These are phyloP conservation scores for Epicauta chinensis DNA, from an alignment of 1,140 invertebrate genomes.

Conservation along the genomic window DNA sequence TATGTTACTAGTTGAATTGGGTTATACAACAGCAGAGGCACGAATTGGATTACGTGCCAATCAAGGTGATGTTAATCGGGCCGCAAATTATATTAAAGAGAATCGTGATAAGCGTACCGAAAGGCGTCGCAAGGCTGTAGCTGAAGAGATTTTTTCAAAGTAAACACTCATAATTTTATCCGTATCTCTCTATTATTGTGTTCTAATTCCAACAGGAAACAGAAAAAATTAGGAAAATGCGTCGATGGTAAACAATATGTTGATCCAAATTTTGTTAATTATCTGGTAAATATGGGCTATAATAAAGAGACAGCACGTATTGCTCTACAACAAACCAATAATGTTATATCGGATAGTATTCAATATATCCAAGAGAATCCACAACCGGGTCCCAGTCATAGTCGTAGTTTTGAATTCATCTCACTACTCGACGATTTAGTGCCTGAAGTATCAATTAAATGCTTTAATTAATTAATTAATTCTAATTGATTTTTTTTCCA, in stretches of 20 bases:
- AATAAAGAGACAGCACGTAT: constrained; percentile 46
- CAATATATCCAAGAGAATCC: constrained; percentile 57
- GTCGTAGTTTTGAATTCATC: constrained; percentile 37
- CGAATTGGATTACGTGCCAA: constrained; percentile 58
- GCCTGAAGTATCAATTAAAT: constrained; percentile 34
- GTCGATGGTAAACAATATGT: constrained; percentile 48
- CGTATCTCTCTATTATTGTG: not conserved
- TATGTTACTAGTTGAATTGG: constrained; percentile 51
- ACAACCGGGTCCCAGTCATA: constrained; percentile 37
- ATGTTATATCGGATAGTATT: constrained; percentile 58
- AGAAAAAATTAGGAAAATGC: constrained; percentile 44
- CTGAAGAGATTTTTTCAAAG: constrained; percentile 46
- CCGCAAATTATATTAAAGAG: constrained; percentile 58
- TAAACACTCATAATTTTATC: constrained; percentile 21
- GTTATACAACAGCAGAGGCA: constrained; percentile 58
- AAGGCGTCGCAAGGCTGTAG: constrained; percentile 46
- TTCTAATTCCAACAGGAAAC: constrained; percentile 34
- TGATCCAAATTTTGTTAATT: constrained; percentile 49
- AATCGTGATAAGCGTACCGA: constrained; percentile 48
- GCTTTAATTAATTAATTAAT: constrained; percentile 2
- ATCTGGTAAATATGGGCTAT: constrained; percentile 62
- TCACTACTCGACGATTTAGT: constrained; percentile 44
- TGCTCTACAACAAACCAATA: constrained; percentile 59
- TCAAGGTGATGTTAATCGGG: constrained; percentile 51
- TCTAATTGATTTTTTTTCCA: constrained; percentile 6